A percentile compares a stretch with the other conserved stretches of the same genome.
Conservation (phyloP, 2,797 vertebrate species). For the Brachyrhaphis roseni region DNA sequence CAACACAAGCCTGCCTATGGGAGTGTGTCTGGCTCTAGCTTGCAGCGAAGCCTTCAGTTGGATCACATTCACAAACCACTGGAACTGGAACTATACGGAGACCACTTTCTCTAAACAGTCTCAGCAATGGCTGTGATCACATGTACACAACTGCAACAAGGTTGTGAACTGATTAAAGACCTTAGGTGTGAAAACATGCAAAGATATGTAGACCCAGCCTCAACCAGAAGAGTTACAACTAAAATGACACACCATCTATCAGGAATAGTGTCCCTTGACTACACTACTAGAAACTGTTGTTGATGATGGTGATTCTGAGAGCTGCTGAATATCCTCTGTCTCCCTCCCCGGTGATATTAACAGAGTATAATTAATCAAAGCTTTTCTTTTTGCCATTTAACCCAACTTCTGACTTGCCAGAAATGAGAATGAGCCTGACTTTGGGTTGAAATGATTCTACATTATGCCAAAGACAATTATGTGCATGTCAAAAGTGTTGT, state of each 20-base stretch:
- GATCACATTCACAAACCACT: not conserved
- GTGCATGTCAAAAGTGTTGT: constrained; percentile 74
- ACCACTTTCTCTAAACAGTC: not conserved
- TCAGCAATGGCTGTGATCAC: not conserved
- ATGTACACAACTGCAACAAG: not conserved
- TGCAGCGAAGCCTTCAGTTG: not conserved
- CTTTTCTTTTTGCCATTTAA: constrained; percentile 69
- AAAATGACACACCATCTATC: not conserved
- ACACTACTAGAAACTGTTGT: not conserved
- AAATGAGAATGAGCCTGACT: constrained; percentile 66
- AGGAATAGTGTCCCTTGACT: not conserved
- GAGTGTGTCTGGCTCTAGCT: not conserved
- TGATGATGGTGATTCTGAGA: constrained; percentile 51
- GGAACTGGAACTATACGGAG: not conserved
- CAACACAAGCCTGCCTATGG: not conserved
- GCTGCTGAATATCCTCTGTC: constrained; percentile 32
- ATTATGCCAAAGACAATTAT: constrained; percentile 74
- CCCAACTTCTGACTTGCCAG: constrained; percentile 65
- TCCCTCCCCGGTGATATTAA: constrained; percentile 54
- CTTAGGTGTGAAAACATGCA: not conserved
- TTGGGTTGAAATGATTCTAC: constrained; percentile 70
- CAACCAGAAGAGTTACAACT: not conserved
- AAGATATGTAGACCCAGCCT: not conserved
- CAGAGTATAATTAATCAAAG: constrained; percentile 72
- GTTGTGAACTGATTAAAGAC: not conserved